A percentile compares a stretch with the other conserved stretches of the same genome.
phyloP scores from a whole-genome alignment of 2,888 invertebrate genomes.

The Orgyia antiqua region DNA sequence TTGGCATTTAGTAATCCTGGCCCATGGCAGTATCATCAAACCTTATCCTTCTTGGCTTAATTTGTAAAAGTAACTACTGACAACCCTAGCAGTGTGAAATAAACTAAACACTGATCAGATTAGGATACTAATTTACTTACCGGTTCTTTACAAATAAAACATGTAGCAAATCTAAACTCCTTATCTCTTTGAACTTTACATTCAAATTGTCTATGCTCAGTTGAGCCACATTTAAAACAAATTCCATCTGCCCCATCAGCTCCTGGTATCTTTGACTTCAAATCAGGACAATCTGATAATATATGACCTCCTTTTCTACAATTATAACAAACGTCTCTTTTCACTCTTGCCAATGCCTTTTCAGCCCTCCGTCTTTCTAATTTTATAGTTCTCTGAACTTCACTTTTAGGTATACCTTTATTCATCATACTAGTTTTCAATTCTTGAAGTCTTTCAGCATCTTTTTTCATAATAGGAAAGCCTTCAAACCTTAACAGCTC shows the following conservation, averaged over 20 bases:
- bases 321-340: constrained; percentile 87
- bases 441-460: constrained; percentile 80
- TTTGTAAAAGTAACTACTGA: no score
- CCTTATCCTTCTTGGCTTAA: no score
- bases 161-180: constrained; percentile 88
- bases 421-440: constrained; percentile 81
- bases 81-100: no score
- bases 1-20: no score
- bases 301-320: constrained; percentile 88
- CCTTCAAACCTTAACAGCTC: constrained; percentile 82
- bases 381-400: constrained; percentile 82
- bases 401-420: constrained; percentile 82
- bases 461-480: constrained; percentile 84
- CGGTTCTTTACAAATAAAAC: constrained; percentile 91
- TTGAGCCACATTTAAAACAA: constrained; percentile 94
- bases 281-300: constrained; percentile 87
- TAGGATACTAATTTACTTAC: constrained; percentile 50
- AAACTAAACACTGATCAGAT: no score
- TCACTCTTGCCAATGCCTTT: constrained; percentile 81
- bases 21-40: no score
- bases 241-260: constrained; percentile 80
- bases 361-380: constrained; percentile 84
- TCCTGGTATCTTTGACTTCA: constrained; percentile 72
- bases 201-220: constrained; percentile 88
- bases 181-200: constrained; percentile 82